Percentiles rank a stretch among this genome's conserved stretches.
Evolutionary conservation across 2,888 invertebrate species (phyloP).

Genomic region (Cerceris rybyensis): DNA sequence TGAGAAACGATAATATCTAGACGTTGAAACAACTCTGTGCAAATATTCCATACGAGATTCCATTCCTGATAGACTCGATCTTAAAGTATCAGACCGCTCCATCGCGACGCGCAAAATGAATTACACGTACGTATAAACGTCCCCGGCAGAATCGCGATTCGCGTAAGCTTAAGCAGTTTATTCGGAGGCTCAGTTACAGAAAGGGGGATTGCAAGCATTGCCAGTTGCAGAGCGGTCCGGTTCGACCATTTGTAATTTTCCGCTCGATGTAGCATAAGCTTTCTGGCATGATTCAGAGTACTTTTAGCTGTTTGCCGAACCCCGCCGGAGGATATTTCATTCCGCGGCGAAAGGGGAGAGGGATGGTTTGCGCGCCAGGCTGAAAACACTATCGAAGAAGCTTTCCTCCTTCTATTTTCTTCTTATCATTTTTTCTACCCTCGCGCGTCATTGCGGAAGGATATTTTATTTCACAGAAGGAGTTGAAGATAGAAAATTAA

Average conservation of each 20-base stretch:
- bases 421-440: too few species aligned
- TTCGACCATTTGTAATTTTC: slow-evolving; percentile 75
- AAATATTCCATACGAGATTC: too few species aligned
- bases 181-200: slow-evolving; percentile 48
- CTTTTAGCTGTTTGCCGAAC: slow-evolving; percentile 67
- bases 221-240: slow-evolving; percentile 65
- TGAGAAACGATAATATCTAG: too few species aligned
- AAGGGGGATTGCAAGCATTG: slow-evolving; percentile 44
- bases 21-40: too few species aligned
- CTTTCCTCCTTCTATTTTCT: too few species aligned
- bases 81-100: slow-evolving; percentile 3
- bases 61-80: not conserved
- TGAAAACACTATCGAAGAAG: slow-evolving; percentile 41
- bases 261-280: slow-evolving; percentile 74
- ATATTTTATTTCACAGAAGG: too few species aligned
- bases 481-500: too few species aligned
- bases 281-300: slow-evolving; percentile 70
- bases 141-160: slow-evolving; percentile 20
- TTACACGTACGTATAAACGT: slow-evolving; percentile 5
- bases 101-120: slow-evolving; percentile 30
- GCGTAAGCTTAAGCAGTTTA: slow-evolving; percentile 51
- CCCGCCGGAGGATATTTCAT: slow-evolving; percentile 65
- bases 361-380: slow-evolving; percentile 17
- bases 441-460: too few species aligned
- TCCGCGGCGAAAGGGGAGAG: slow-evolving; percentile 7